Conservation (phyloP, 1,140 invertebrate species). For the Conus betulinus region DNA sequence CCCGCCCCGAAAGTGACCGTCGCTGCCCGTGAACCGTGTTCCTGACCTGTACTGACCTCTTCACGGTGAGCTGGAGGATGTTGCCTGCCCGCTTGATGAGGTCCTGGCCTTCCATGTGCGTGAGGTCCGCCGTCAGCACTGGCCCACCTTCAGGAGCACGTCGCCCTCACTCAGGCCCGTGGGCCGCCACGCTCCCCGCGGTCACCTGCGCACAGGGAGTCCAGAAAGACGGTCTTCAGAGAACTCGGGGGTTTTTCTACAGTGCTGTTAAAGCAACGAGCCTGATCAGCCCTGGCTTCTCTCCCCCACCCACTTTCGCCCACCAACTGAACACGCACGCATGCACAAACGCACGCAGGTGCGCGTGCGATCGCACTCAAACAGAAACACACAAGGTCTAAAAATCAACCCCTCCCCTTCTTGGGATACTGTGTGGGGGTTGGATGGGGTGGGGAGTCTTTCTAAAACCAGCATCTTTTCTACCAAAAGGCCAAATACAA, state of each 20-base stretch:
- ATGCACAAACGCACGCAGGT: not conserved
- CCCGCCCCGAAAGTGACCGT: too few relatives aligned
- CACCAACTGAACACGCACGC: not conserved
- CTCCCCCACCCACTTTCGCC: not conserved
- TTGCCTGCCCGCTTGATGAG: constrained; percentile 87
- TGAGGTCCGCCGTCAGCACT: constrained; percentile 90
- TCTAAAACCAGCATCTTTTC: too few relatives aligned
- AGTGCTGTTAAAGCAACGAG: too few relatives aligned
- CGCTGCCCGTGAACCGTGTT: too few relatives aligned
- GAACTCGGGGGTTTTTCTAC: too few relatives aligned
- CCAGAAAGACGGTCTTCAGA: too few relatives aligned
- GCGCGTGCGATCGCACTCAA: not conserved
- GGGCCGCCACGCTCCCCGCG: constrained; percentile 68
- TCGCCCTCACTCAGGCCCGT: constrained; percentile 85
- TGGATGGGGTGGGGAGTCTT: too few relatives aligned
- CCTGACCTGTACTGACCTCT: constrained; percentile 55
- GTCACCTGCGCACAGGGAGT: constrained; percentile 59
- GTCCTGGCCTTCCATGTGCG: constrained; percentile 92
- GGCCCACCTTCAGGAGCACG: constrained; percentile 92
- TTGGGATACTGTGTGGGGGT: too few relatives aligned
- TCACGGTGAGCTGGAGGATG: constrained; percentile 70
- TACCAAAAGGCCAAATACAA: too few relatives aligned
- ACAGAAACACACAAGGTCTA: not conserved
- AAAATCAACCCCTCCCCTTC: not conserved
- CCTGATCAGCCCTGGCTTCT: too few relatives aligned